A percentile compares a stretch with the other conserved stretches of the same genome.
phyloP scores from a whole-genome alignment of 2,888 invertebrate species.

The Aleiodes alternator region DNA sequence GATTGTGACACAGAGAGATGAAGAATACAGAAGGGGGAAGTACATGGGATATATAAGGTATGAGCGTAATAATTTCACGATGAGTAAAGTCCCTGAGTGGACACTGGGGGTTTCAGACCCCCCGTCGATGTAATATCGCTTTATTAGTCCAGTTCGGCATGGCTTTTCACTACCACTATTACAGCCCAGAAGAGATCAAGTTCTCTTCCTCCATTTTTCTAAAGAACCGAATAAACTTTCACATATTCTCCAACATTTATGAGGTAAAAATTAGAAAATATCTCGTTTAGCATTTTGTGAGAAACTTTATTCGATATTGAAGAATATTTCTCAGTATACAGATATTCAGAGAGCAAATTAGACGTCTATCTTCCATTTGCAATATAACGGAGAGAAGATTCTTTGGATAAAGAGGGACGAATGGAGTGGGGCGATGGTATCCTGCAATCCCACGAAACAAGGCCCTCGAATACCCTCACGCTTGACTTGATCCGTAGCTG shows the following conservation, averaged over 20 bases:
- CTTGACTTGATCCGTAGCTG: constrained; percentile 73
- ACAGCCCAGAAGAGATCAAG: not conserved
- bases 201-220: not conserved
- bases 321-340: not conserved
- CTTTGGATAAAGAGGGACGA: constrained; percentile 38
- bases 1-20: constrained; percentile 25
- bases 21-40: constrained; percentile 2
- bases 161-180: constrained; percentile 21
- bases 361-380: constrained; percentile 39
- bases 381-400: constrained; percentile 33
- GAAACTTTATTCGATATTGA: constrained; percentile 9
- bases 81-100: constrained; percentile 63
- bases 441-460: constrained; percentile 73
- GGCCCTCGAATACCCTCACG: constrained; percentile 72
- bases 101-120: constrained; percentile 67
- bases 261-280: no score
- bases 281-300: not conserved
- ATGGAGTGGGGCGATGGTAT: constrained; percentile 52
- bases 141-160: constrained; percentile 72
- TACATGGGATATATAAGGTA: constrained; percentile 39
- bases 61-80: constrained; percentile 59
- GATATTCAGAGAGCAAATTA: constrained; percentile 38
- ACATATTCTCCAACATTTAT: not conserved
- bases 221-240: not conserved
- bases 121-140: constrained; percentile 73